Base-by-base conservation (phyloP, 2,113 vertebrate genomes). In the Calyptomena viridis region DNA sequence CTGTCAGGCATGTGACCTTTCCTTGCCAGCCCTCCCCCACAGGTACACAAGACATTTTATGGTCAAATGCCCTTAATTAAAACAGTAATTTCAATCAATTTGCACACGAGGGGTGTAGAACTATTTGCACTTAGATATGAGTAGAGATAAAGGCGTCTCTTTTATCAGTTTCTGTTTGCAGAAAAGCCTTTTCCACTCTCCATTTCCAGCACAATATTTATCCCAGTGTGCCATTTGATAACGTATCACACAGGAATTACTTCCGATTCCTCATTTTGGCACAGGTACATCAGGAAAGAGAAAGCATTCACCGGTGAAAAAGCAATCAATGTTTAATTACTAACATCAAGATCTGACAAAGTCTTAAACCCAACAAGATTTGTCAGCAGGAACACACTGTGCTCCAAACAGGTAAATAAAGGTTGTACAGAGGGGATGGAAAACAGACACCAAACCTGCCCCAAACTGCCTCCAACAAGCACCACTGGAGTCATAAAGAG, bases 151-250 rank as follows among this genome's bases (percentile, higher is more conserved):
- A 42, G 3, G 0, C 0, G 25, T 42, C 23, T 37, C 62, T 90
- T 62, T 69, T 68, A 92, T 84, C 89, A 62, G 56, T 1, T 14
- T 64, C 66, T 96, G 63, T 96, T 95, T 93, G 84, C 89, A 68
- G 68, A 95, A 59, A 23, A 74, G 69, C 72, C 30, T 53, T 78
- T 90, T 74, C 52, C 46, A 56, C 52, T 53, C 63, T 55, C 2
- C 20, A 22, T 46, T 96, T 93, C 79, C 90, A 79, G 87, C 35
- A 47, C 44, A 84, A 1, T 86, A 83, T 82, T 67, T 83, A 89
- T 56, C 40, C 53, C 46, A 35, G 46, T 6, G 4, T 18, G 17
- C 47, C 22, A 68, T 63, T 52, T 90, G 95, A 93, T 94, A 90
- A 79, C 14, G 7, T 90, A 89, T 93, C 83, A 83, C 28, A 37